Evolutionary conservation across 2,797 vertebrate species (phyloP), one percentile per base, ranked within the genome.

Genomic region (Channa striata): DNA sequence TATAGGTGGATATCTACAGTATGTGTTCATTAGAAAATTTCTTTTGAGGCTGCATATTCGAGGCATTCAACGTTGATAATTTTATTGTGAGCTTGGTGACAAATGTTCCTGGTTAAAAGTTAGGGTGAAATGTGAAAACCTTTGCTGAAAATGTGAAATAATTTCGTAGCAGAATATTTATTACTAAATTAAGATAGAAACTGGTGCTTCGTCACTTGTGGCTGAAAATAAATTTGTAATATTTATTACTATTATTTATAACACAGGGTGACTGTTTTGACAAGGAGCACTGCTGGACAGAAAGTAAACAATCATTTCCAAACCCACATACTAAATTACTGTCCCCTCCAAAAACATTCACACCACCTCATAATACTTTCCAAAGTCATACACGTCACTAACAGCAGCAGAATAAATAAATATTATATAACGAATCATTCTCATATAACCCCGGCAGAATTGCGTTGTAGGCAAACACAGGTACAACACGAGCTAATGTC

Each of bases 221-320:
- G 50, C 11, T 34, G 25, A 37, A 43, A 59, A 11, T n/a, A 52
- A 9, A 42, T 36, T 11, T 44, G 3, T 3, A 44, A 44, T 1
- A 42, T 16, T 40, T 13, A 12, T 40, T 12, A 40, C 17, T 8
- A 8, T 9, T 8, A 44, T 23, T n/a, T 42, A 68, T 51, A n/a
- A 34, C 17, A 25, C 36, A 23, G 3, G 14, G 34, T 52, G 42
- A 70, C 63, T 70, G 42, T 76, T 71, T 63, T 61, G 69, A 65
- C 59, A 34, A n/a, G 46, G 14, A 47, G 19, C 63, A 37, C 13
- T 21, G 51, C 6, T 6, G 8, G n/a, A 65, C 30, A 21, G 11
- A 2, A 61, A 53, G 52, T 8, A 69, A 69, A 51, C 20, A 68
- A 21, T 50, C 0, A 19, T 72, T 76, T 54, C 8, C 20, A 64